Base-by-base conservation (phyloP, 2,888 invertebrate genomes). In the Nemapogon koenigi region DNA sequence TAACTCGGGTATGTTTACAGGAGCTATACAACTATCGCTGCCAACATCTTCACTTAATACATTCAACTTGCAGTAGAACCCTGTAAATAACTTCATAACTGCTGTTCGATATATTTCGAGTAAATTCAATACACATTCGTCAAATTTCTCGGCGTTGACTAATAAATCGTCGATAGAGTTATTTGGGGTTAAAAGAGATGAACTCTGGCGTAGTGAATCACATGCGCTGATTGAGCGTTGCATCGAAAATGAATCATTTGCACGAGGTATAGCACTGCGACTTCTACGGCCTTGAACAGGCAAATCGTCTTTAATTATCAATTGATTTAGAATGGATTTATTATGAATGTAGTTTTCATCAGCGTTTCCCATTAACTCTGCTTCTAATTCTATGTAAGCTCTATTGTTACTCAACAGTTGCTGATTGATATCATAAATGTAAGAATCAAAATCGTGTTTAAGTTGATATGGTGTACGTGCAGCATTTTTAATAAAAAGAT, bases 381-480 rank as follows among this genome's bases (percentile, higher is more conserved):
- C 57, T 44, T 67, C 68, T 28, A 75, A 46, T 38, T 72, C 66
- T 2, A 47, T 43, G 43, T 64, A 70, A 4, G 68, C 66, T 45
- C 65, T 56, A 6, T 43, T 52, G 44, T 76, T 76, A 48, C 69
- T 69, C 15, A 73, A 38, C 27, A 73, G 47, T 44, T 75, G 73
- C 43, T 73, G 68, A 49, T 75, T 75, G 3, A 68, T 55, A 37
- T 63, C 64, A 44, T 65, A 70, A n/a, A 60, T 59, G 15, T 50
- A 57, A 35, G 62, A 55, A 50, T 75, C 73, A 43, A 73, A 71
- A 30, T 69, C 61, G 35, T 69, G 62, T 10, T 73, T 43, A 35
- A 73, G 48, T 13, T 64, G 57, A 48, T 59, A 62, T 0, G 68
- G 69, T 15, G 63, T 44, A 40, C 43, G 49, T 38, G 65, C 57